phyloP scores from a whole-genome alignment of 2,797 vertebrate species.

The Acipenser transmontanus region DNA sequence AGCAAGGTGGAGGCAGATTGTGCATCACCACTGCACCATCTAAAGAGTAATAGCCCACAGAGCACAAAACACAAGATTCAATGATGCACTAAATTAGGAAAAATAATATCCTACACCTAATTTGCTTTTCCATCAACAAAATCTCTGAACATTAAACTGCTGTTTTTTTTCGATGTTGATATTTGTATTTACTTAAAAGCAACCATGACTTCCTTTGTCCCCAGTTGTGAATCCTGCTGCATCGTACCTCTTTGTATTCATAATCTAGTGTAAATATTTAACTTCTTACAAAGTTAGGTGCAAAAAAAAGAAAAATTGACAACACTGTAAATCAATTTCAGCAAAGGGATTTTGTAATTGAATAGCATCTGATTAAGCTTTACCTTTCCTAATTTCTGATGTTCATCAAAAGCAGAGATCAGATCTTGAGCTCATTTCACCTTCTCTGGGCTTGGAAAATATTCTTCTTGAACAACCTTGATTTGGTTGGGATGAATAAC shows the following conservation, averaged over 20 bases:
- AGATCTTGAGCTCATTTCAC: conserved; percentile 86
- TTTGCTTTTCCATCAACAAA: conserved; percentile 70
- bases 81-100: conserved; percentile 99
- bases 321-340: too few relatives aligned
- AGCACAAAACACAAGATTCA: conserved; percentile 89
- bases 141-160: conserved; percentile 44
- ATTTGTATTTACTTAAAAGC: conserved; percentile 35
- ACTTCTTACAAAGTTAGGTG: too few relatives aligned
- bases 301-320: too few relatives aligned
- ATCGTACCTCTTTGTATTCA: too few relatives aligned
- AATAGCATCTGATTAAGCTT: conserved; percentile 30
- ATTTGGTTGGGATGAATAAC: conserved; percentile 97
- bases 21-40: conserved; percentile 80
- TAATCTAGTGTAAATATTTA: too few relatives aligned
- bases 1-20: conserved; percentile 92
- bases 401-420: conserved; percentile 82
- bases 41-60: conserved; percentile 89
- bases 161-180: conserved; percentile 8
- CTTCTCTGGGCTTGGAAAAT: conserved; percentile 81
- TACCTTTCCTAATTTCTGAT: conserved; percentile 94
- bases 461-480: conserved; percentile 86
- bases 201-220: conserved; percentile 29
- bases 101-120: conserved; percentile 88
- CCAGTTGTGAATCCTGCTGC: too few relatives aligned
- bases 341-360: too few relatives aligned